Evolutionary conservation across 2,888 invertebrate genomes (phyloP).

Genomic region (Cenopis cana): DNA sequence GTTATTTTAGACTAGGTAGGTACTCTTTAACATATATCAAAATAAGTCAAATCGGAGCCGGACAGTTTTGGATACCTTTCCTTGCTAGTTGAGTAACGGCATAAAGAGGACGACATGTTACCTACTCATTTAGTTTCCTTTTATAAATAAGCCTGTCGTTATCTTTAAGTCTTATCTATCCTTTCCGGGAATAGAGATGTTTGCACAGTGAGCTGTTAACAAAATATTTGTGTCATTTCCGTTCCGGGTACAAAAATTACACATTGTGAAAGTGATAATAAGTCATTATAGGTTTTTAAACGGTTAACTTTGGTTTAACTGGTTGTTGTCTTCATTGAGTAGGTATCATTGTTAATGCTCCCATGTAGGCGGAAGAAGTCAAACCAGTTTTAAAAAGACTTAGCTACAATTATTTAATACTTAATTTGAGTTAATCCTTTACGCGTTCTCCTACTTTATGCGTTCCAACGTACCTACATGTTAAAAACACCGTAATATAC

Average conservation of each 20-base stretch:
- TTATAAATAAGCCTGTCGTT: slow-evolving; percentile 10
- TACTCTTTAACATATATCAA: too few species aligned
- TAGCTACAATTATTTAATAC: not conserved
- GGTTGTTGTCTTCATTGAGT: not conserved
- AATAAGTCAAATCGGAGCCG: too few species aligned
- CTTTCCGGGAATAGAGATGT: slow-evolving; percentile 22
- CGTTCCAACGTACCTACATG: too few species aligned
- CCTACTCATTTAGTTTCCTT: not conserved
- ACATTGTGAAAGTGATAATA: slow-evolving; percentile 1
- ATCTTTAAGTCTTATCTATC: slow-evolving; percentile 27
- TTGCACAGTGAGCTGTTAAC: slow-evolving; percentile 43
- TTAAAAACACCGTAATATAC: too few species aligned
- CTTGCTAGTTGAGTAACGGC: not conserved
- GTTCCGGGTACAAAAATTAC: slow-evolving; percentile 37
- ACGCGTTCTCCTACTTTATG: too few species aligned
- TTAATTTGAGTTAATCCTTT: too few species aligned
- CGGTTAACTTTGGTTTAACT: not conserved
- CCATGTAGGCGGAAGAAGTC: not conserved
- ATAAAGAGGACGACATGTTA: not conserved
- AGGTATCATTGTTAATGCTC: not conserved
- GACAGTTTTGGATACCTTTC: too few species aligned
- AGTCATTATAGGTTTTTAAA: not conserved
- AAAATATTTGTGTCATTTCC: slow-evolving; percentile 48
- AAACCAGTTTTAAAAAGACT: slow-evolving; percentile 5
- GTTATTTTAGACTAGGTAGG: too few species aligned